Base-by-base conservation (phyloP, 1,140 invertebrate species). In the Agrypnia vestita region DNA sequence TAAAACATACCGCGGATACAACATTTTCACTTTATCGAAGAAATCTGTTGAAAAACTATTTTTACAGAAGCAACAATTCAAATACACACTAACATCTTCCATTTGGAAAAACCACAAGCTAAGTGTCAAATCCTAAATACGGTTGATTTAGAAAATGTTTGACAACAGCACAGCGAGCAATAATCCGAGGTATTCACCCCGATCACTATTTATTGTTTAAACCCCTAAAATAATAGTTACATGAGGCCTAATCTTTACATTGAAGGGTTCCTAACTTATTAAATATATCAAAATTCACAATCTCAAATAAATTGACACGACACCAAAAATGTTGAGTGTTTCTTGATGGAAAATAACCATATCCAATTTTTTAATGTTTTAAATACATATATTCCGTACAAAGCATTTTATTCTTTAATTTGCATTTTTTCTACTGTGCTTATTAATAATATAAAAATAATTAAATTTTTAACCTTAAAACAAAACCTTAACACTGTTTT, bases 311-410 rank as follows among this genome's bases (percentile, higher is more conserved):
- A 19, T 62, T 75, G 76, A 35, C 79, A 83, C 82, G 56, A 83
- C 79, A 83, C 73, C 82, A 72, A 83, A 80, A 83, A 75, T 77
- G 76, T 78, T 61, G 21, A 78, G 51, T 77, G 46, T 79, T 59
- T 78, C 17, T 76, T 75, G 17, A 61, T 47, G 49, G 21, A 83
- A 83, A 83, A 78, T 78, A 82, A 82, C 73, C 74, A 82, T 78
- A 82, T 77, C 78, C 76, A 82, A 82, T 79, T 53, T 76, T 77
- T 51, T 77, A 73, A 55, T 55, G 44, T 71, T 35, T 77, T 47
- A 75, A 79, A 71, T 67, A n/a, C n/a, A n/a, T n/a, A 74, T 25
- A 64, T 78, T 49, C 56, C 76, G 71, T 56, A 82, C 21, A 82
- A 80, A 82, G 80, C 80, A 79, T 78, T 61, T 62, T 72, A 25